Percentiles rank a stretch among this genome's conserved stretches.
These are phyloP conservation scores for Sternarchorhynchus goeldii DNA, from an alignment of 2,797 vertebrate species.

Conservation along the genomic window DNA sequence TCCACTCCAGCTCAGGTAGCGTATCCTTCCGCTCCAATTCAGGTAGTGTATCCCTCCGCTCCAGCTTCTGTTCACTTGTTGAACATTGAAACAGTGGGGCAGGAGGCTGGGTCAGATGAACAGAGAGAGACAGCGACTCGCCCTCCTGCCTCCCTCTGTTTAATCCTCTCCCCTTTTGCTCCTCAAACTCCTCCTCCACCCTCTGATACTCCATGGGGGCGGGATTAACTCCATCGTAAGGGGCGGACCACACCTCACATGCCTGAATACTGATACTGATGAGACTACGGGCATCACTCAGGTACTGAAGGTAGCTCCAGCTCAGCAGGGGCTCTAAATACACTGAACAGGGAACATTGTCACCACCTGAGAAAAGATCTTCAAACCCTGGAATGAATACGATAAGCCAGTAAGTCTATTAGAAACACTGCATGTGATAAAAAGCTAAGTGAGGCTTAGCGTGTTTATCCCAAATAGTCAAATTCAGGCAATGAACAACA, in stretches of 20 bases:
- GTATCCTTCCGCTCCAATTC: too few relatives aligned
- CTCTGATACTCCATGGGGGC: constrained; percentile 69
- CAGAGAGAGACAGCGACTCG: background rate
- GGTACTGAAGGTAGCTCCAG: constrained; percentile 91
- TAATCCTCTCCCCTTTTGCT: constrained; percentile 28
- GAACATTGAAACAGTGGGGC: constrained; percentile 56
- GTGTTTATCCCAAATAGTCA: background rate
- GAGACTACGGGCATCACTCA: constrained; percentile 84
- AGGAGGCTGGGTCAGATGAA: constrained; percentile 38
- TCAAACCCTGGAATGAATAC: constrained; percentile 44
- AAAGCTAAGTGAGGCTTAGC: too few relatives aligned
- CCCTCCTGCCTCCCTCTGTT: background rate
- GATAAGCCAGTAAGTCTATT: background rate
- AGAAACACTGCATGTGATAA: background rate
- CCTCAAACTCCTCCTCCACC: constrained; percentile 38
- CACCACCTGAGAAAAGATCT: constrained; percentile 55
- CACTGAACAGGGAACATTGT: constrained; percentile 72
- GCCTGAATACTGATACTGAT: constrained; percentile 80
- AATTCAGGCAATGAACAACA: background rate
- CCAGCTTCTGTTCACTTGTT: constrained; percentile 61
- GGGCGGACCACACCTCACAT: constrained; percentile 88
- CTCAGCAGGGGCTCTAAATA: constrained; percentile 80
- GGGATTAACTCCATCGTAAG: constrained; percentile 86
- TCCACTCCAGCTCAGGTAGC: too few relatives aligned
- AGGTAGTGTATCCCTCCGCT: too few relatives aligned